These are phyloP conservation scores for Ophion costatus DNA, from an alignment of 2,888 invertebrate species.

Conservation along the genomic window DNA sequence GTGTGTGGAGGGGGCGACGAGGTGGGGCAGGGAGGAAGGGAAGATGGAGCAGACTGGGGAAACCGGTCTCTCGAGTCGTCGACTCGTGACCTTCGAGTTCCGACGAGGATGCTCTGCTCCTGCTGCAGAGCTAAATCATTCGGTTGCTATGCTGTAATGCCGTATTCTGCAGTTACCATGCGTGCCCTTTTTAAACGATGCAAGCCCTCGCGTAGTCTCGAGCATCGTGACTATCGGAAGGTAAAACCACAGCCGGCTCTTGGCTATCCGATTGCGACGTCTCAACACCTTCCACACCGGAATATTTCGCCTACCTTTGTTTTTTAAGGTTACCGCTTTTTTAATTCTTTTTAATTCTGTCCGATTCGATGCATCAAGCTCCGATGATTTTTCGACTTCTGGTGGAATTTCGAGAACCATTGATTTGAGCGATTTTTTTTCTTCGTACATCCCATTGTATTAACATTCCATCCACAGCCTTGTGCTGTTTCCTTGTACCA, in stretches of 20 bases:
- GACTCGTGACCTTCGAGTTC: slow-evolving; percentile 82
- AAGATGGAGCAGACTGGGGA: slow-evolving; percentile 59
- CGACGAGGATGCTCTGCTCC: slow-evolving; percentile 67
- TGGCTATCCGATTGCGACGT: slow-evolving; percentile 48
- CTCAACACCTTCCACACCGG: slow-evolving; percentile 34
- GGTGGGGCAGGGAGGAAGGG: slow-evolving; percentile 24
- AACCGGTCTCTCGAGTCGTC: slow-evolving; percentile 80
- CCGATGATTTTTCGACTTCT: too few species aligned
- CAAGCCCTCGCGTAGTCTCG: slow-evolving; percentile 53
- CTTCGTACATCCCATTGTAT: too few species aligned
- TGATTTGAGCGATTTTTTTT: too few species aligned
- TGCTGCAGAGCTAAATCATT: slow-evolving; percentile 52
- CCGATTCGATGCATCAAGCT: too few species aligned
- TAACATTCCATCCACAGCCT: too few species aligned
- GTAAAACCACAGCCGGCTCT: slow-evolving; percentile 70
- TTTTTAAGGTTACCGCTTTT: background rate
- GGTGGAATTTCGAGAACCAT: too few species aligned
- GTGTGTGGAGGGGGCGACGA: slow-evolving; percentile 17
- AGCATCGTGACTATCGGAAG: slow-evolving; percentile 65
- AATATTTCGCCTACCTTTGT: background rate
- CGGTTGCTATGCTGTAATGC: slow-evolving; percentile 60
- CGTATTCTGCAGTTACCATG: slow-evolving; percentile 68
- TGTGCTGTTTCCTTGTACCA: too few species aligned
- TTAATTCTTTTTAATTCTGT: too few species aligned
- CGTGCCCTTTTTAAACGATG: slow-evolving; percentile 62